Base-by-base conservation (phyloP, 2,888 invertebrate genomes). In the Argyra leucocephala region DNA sequence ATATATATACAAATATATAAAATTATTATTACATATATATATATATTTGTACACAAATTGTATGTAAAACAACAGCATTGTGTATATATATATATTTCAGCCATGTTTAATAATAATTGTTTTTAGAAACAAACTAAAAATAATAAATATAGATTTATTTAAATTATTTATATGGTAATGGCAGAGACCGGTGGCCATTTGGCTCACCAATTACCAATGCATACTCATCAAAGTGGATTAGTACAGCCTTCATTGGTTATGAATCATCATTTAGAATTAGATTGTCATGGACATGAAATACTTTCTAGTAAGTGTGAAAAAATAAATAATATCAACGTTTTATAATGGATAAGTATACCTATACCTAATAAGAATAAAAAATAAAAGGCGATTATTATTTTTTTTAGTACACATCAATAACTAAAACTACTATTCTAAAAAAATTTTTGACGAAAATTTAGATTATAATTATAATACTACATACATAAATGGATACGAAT, bases 151-250 rank as follows among this genome's bases (percentile, higher is more conserved):
- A 48, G 1, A 48, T 10, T 9, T 37, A 37, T 37, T 26, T 22
- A n/a, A 18, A 63, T 31, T 48, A 48, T 48, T 15, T 82, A 82
- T 82, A 84, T 84, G 84, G 84, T 84, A 82, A 84, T 84, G 84
- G 84, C 84, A 82, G 84, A 84, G 83, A 83, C 84, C 77, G 83
- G 84, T 80, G 83, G 83, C 81, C 83, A 84, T 83, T 83, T 83
- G 82, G 84, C 84, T 82, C 84, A 84, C 82, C 84, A 84, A 81
- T 80, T 83, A 80, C 83, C 83, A 72, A 80, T 83, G 81, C 83
- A 83, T 78, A 79, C 77, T 76, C 79, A 78, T 75, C 78, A 80
- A 75, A 83, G 83, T 77, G 84, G 83, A 77, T 80, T 84, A 82
- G 80, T 81, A 73, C 84, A 84, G 75, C 84, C 84, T 72, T 83